Percentiles rank a stretch among this genome's conserved stretches.
Evolutionary conservation across 2,113 vertebrate genomes (phyloP).

Genomic region (Pseudorectes ferrugineus): DNA sequence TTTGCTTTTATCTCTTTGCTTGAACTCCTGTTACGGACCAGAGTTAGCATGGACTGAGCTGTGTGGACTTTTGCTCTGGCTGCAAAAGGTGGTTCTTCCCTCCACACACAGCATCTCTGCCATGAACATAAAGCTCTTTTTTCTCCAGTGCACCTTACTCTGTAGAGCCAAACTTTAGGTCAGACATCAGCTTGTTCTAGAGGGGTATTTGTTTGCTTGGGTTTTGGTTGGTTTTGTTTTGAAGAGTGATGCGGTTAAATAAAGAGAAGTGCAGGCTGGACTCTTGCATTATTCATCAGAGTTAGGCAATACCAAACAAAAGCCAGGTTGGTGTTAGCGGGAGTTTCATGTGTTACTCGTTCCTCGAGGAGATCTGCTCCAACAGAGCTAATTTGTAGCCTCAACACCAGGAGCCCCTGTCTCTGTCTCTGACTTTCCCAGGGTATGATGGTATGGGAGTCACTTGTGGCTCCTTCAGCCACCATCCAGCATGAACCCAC

Average conservation of each 20-base stretch:
- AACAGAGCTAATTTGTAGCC: neutral
- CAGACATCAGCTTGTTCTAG: neutral
- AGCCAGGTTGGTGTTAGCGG: constrained; percentile 8
- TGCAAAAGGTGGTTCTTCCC: neutral
- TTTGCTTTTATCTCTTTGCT: neutral
- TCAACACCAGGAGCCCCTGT: neutral
- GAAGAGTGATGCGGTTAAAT: neutral
- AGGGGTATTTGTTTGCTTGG: neutral
- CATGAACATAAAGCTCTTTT: neutral
- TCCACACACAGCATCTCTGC: neutral
- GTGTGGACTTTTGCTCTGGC: neutral
- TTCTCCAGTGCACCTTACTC: neutral
- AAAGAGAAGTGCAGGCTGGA: neutral
- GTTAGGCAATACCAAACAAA: constrained; percentile 43
- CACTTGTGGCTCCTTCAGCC: neutral
- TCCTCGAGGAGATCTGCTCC: constrained; percentile 29
- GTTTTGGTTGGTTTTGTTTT: constrained; percentile 16
- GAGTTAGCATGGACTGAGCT: neutral
- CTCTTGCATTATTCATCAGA: constrained; percentile 35
- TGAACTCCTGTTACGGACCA: neutral
- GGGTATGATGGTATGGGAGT: neutral
- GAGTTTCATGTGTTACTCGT: neutral
- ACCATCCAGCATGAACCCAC: neutral
- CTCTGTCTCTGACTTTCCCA: neutral
- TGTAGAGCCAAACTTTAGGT: neutral